Percentiles rank a stretch among this genome's conserved stretches.
Conservation (phyloP, 2,113 vertebrate species). For the Enhydra lutris region DNA sequence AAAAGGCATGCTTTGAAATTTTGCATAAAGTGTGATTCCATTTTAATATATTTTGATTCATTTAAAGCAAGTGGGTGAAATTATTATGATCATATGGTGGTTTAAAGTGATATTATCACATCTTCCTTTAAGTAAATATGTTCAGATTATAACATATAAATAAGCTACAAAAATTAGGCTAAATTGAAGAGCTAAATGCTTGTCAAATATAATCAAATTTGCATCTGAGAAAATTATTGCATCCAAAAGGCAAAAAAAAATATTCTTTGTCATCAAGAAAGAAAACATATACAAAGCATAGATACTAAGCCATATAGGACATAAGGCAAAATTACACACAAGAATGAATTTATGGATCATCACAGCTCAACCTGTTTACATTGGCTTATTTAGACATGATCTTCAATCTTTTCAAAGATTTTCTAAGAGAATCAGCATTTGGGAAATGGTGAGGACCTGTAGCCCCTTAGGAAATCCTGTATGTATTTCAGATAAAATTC, state of each 20-base stretch:
- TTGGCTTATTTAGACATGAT: slow-evolving; percentile 85
- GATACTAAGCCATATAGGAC: slow-evolving; percentile 54
- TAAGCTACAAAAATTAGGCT: slow-evolving; percentile 7
- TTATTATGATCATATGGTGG: slow-evolving; percentile 18
- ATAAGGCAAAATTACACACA: slow-evolving; percentile 70
- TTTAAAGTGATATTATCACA: slow-evolving; percentile 24
- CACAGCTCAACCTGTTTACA: slow-evolving; percentile 80
- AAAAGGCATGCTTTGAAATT: slow-evolving; percentile 20
- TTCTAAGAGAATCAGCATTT: slow-evolving; percentile 84
- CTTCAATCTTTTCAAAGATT: slow-evolving; percentile 90
- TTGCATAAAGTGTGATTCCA: slow-evolving; percentile 18
- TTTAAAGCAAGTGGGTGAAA: slow-evolving; percentile 49
- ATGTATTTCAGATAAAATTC: slow-evolving; percentile 81
- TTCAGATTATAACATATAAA: slow-evolving; percentile 25
- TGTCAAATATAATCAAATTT: slow-evolving; percentile 10
- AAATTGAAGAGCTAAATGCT: neutral
- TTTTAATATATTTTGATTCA: slow-evolving; percentile 57
- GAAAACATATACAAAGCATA: slow-evolving; percentile 43
- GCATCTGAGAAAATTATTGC: slow-evolving; percentile 15
- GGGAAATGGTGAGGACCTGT: slow-evolving; percentile 78
- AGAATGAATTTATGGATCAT: slow-evolving; percentile 68
- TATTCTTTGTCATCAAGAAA: slow-evolving; percentile 51
- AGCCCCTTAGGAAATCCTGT: slow-evolving; percentile 83
- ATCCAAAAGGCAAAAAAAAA: slow-evolving; percentile 41
- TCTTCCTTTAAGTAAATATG: slow-evolving; percentile 16